These are phyloP conservation scores for Delphinapterus leucas DNA, from an alignment of 2,113 vertebrate species.

Conservation along the genomic window DNA sequence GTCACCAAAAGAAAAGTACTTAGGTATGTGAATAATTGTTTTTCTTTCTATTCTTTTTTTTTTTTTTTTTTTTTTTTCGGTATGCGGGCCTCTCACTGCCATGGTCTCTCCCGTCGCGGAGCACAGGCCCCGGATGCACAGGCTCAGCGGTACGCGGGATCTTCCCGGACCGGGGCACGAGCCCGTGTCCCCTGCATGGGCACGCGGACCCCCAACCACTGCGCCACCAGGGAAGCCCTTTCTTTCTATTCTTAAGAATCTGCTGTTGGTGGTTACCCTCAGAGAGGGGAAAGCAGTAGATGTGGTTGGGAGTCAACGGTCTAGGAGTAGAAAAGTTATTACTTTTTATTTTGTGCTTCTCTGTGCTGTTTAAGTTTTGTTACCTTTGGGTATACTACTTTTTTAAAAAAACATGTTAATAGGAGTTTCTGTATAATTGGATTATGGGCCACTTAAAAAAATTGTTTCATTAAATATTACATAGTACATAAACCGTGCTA, in stretches of 20 bases:
- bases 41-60: background rate
- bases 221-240: no score
- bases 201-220: no score
- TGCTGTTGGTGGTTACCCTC: background rate
- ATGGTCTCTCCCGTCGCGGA: no score
- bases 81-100: no score
- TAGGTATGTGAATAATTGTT: background rate
- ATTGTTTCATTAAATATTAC: background rate
- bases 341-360: slow-evolving; percentile 3
- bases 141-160: no score
- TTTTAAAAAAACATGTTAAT: background rate
- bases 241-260: background rate
- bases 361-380: background rate
- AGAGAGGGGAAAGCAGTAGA: background rate
- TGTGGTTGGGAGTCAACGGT: background rate
- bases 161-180: no score
- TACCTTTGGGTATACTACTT: background rate
- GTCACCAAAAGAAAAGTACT: background rate
- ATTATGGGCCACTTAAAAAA: background rate
- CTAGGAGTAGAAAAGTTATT: background rate
- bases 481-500: background rate
- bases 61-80: no score
- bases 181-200: no score
- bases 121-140: no score
- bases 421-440: background rate